Evolutionary conservation across 1,140 invertebrate genomes (phyloP), one percentile per base, ranked within the genome.

Genomic region (Lerema accius): DNA sequence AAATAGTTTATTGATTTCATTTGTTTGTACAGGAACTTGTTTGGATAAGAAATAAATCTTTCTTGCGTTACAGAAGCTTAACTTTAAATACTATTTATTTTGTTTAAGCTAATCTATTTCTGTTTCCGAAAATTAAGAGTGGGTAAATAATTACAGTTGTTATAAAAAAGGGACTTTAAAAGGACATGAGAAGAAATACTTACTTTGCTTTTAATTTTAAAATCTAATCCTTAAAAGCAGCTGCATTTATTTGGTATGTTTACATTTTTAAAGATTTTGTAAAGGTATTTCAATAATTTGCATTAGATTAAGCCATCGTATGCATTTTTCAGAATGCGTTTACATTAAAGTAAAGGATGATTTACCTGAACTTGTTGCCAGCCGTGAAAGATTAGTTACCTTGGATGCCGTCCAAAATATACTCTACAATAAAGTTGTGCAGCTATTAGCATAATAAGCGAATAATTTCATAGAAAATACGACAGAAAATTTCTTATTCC

Each of bases 361-460:
- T 45, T 69, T 63, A 53, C 28, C 28, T 32, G 28, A 32, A 32
- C 49, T 59, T 67, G 65, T 67, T 65, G 67, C 67, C 67, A 68
- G 69, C 48, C 16, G 40, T 66, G 59, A 62, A 63, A 39, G 39
- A 73, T 72, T 73, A 69, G 63, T 69, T 71, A 53, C 63, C 60
- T 74, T 78, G 72, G 76, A 74, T 51, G 28, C 37, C 17, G 17
- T 78, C 76, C 76, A 78, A 67, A 71, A 59, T 64, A 64, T 59
- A 62, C 67, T 64, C 66, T 51, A 67, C 23, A 58, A 43, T 53
- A 62, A 37, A 65, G 37, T 64, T 64, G 67, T 60, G 16, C 39
- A 13, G 46, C 56, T 59, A 64, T 69, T 61, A 61, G 23, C 16
- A 59, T 46, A 32, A 56, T 49, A 43, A n/a, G 50, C 37, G 17